These are phyloP conservation scores for Euborellia annulipes DNA, from an alignment of 1,140 invertebrate genomes.

Conservation along the genomic window DNA sequence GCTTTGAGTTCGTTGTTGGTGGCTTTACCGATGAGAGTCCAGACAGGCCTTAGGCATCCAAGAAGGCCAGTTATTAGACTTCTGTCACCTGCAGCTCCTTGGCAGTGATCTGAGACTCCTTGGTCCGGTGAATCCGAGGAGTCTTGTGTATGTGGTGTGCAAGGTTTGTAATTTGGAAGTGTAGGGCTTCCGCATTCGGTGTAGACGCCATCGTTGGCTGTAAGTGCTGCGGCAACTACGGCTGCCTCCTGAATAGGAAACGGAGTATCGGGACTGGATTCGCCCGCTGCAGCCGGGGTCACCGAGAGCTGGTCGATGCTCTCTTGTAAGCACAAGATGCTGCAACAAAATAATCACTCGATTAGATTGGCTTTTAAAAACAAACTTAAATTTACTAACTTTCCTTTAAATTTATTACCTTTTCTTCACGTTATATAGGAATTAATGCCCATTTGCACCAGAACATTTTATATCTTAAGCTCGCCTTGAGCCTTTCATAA, in stretches of 20 bases:
- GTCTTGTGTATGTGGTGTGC: not conserved
- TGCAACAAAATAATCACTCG: conserved; percentile 28
- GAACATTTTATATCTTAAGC: no score
- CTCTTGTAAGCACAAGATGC: conserved; percentile 49
- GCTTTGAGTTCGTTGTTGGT: conserved; percentile 49
- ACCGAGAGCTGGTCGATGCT: conserved; percentile 38
- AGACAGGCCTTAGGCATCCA: conserved; percentile 71
- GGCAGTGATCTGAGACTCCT: conserved; percentile 23
- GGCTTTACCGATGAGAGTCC: conserved; percentile 70
- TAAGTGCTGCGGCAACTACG: conserved; percentile 16
- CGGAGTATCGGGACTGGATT: not conserved
- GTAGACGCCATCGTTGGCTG: conserved; percentile 14
- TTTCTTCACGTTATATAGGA: no score
- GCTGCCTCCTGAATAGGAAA: conserved; percentile 16
- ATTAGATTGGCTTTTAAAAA: no score
- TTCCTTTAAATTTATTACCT: no score
- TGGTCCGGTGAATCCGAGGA: conserved; percentile 20
- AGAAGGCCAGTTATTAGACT: conserved; percentile 69
- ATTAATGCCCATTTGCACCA: no score
- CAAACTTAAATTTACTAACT: no score
- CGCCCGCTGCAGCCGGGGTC: conserved; percentile 5
- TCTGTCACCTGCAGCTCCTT: conserved; percentile 23
- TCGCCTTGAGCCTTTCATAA: no score
- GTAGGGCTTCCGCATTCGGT: conserved; percentile 13
- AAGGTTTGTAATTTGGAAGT: not conserved